Conservation (phyloP, 1,140 invertebrate genomes). For the Apis dorsata region DNA sequence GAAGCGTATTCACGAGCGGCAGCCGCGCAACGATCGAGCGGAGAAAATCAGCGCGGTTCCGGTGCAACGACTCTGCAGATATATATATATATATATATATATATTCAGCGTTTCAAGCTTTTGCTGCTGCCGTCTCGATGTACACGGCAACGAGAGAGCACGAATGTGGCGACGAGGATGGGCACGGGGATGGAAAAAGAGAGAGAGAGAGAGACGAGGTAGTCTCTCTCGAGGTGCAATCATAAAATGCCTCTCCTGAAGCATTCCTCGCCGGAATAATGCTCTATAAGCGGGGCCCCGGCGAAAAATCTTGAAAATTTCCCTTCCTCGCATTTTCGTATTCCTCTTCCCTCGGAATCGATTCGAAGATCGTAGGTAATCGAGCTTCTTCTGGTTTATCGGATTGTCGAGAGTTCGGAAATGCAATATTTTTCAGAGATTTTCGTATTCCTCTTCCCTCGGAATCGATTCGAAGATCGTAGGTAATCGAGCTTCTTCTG, state of each 20-base stretch:
- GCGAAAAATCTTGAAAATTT: conserved; percentile 52
- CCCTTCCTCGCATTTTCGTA: neutral
- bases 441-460: too few relatives aligned
- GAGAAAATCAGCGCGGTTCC: conserved; percentile 57
- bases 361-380: too few relatives aligned
- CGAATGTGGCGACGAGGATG: neutral
- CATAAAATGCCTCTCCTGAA: conserved; percentile 45
- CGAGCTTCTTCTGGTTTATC: too few relatives aligned
- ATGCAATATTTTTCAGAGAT: too few relatives aligned
- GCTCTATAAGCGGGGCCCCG: conserved; percentile 25
- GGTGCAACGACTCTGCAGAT: conserved; percentile 45
- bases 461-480: too few relatives aligned
- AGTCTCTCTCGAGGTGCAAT: conserved; percentile 16
- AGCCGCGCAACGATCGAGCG: neutral
- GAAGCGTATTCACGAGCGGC: conserved; percentile 6
- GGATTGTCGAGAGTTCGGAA: too few relatives aligned
- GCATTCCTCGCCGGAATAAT: conserved; percentile 33
- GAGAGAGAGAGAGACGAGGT: conserved; percentile 5
- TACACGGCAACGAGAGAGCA: neutral
- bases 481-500: too few relatives aligned
- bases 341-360: neutral
- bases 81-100: neutral
- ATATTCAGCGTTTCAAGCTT: conserved; percentile 20
- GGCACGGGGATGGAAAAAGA: neutral
- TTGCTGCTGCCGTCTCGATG: conserved; percentile 1